Base-by-base conservation (phyloP, 2,113 vertebrate genomes). In the Gambusia holbrooki region DNA sequence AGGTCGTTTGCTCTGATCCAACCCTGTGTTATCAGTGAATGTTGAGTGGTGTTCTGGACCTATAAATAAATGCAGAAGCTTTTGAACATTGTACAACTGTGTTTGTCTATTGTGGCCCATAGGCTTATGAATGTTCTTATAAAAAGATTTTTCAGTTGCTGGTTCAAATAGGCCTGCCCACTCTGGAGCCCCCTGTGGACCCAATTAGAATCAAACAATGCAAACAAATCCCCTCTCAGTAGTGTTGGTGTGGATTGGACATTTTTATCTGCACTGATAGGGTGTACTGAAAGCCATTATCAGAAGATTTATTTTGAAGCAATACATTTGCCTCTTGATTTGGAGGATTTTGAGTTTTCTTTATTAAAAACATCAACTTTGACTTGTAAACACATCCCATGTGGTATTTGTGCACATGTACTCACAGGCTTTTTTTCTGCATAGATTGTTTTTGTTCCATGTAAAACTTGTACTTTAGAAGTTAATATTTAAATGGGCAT, bases 151-250 rank as follows among this genome's bases (percentile, higher is more conserved):
- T 80, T 81, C 74, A 67, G 65, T 62, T 75, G 69, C 37, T 69
- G 71, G 76, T 83, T 81, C 51, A 77, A 76, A 85, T 76, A 82
- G 76, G 62, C 66, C 77, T 81, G 76, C 42, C 64, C 63, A n/a
- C 28, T 85, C 37, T 32, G 37, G 51, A 84, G 64, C 51, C 90
- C 51, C 90, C 86, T 82, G 66, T 84, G 87, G 89, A 87, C 78
- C 84, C 88, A 90, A 91, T 93, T 92, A 93, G 84, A 90, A 83
- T 88, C 74, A 87, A 76, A 89, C 83, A 86, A 79, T 84, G 83
- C 76, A 76, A 84, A 83, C 71, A 84, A 77, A 77, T 73, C 78
- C 84, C 90, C 89, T 89, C 35, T 80, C 77, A 87, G 61, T 82
- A 77, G 42, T 62, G 51, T 84, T 81, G 63, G 37, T 74, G 63